These are phyloP conservation scores for Exaiptasia diaphana DNA, from an alignment of 64 coral and sea anemone genomes.

Conservation along the genomic window DNA sequence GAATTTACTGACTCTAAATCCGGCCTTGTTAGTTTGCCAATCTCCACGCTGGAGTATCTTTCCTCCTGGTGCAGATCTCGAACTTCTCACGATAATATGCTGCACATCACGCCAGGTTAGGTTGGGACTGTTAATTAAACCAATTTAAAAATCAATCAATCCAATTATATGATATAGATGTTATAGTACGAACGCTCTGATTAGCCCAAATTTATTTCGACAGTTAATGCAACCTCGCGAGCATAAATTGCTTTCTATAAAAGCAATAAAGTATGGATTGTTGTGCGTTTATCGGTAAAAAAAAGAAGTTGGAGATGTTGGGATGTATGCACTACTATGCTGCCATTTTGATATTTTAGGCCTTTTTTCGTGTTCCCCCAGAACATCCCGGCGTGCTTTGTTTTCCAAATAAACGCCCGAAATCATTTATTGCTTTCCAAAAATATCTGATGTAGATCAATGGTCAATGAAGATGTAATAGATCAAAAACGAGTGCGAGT, in stretches of 20 bases:
- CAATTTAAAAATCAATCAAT: neutral
- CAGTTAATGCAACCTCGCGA: neutral
- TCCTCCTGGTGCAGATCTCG: neutral
- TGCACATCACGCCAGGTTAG: conserved; percentile 8
- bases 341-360: too few species aligned
- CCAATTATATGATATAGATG: neutral
- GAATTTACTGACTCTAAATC: neutral
- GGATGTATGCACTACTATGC: too few species aligned
- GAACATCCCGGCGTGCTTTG: too few species aligned
- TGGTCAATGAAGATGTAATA: too few species aligned
- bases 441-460: too few species aligned
- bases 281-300: neutral
- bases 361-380: too few species aligned
- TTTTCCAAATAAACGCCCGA: too few species aligned
- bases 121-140: neutral
- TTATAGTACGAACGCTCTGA: neutral
- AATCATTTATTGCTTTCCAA: too few species aligned
- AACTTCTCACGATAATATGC: neutral
- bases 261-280: neutral
- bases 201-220: neutral
- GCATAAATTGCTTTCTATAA: neutral
- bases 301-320: too few species aligned
- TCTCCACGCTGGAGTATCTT: neutral
- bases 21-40: conserved; percentile 2
- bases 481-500: too few species aligned